These are phyloP conservation scores for Sylvicola fuscatus DNA, from an alignment of 2,888 invertebrate genomes.

Conservation along the genomic window DNA sequence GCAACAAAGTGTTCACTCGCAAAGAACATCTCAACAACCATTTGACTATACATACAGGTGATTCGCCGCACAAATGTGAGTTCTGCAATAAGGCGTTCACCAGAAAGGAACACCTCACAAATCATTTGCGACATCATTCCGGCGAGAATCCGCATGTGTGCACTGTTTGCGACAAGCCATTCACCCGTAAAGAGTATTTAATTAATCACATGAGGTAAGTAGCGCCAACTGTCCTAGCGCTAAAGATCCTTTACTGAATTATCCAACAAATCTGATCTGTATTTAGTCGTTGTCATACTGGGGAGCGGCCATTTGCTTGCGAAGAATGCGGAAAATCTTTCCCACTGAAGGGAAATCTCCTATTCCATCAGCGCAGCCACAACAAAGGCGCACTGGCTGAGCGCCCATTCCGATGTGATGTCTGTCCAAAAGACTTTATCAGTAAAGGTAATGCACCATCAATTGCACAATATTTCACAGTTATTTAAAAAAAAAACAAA, in stretches of 20 bases:
- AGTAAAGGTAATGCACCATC: slow-evolving; percentile 49
- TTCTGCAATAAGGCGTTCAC: slow-evolving; percentile 75
- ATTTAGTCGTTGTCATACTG: slow-evolving; percentile 35
- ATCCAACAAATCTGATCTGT: too few species aligned
- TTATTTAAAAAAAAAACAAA: slow-evolving; percentile 1
- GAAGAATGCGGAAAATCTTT: slow-evolving; percentile 74
- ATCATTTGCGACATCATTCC: slow-evolving; percentile 72
- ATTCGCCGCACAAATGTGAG: slow-evolving; percentile 67
- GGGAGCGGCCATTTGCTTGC: slow-evolving; percentile 66
- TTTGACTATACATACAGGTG: slow-evolving; percentile 49
- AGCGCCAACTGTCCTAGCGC: too few species aligned
- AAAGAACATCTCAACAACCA: slow-evolving; percentile 78
- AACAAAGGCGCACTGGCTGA: slow-evolving; percentile 48
- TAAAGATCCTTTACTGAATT: background rate
- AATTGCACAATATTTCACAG: slow-evolving; percentile 1
- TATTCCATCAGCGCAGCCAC: slow-evolving; percentile 75
- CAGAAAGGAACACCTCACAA: slow-evolving; percentile 65
- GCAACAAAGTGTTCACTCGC: slow-evolving; percentile 42
- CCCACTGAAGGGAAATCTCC: slow-evolving; percentile 61
- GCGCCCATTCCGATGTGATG: slow-evolving; percentile 53
- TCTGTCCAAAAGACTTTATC: slow-evolving; percentile 73
- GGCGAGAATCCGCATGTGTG: slow-evolving; percentile 76
- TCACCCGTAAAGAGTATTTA: slow-evolving; percentile 69
- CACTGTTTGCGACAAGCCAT: slow-evolving; percentile 65
- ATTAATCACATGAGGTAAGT: slow-evolving; percentile 55